phyloP scores from a whole-genome alignment of 2,888 invertebrate genomes.

The Amphipyra tragopoginis region DNA sequence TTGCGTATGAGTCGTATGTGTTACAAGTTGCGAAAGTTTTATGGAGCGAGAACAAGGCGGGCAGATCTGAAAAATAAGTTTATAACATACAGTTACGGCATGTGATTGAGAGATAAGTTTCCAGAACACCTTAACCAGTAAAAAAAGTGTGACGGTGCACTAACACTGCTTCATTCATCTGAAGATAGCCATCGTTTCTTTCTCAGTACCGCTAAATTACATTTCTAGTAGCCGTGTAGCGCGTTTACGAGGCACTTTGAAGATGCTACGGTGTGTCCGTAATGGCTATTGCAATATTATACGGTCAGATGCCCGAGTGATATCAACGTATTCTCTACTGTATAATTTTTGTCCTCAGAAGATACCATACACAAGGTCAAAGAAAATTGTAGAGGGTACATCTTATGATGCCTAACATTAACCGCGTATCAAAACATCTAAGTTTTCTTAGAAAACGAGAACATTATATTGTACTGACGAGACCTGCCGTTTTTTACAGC shows the following conservation, averaged over 20 bases:
- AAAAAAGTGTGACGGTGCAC: conserved; percentile 81
- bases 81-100: conserved; percentile 72
- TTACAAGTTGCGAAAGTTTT: conserved; percentile 76
- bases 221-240: conserved; percentile 87
- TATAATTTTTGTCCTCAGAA: conserved; percentile 83
- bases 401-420: conserved; percentile 77
- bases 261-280: conserved; percentile 85
- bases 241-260: conserved; percentile 88
- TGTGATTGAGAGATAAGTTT: conserved; percentile 82
- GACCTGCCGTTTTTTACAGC: conserved; percentile 65
- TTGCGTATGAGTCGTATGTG: conserved; percentile 60
- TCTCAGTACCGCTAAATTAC: conserved; percentile 89
- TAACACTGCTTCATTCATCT: conserved; percentile 83
- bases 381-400: conserved; percentile 80
- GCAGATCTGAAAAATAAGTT: conserved; percentile 75
- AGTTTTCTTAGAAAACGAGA: conserved; percentile 78
- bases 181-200: conserved; percentile 85
- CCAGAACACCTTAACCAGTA: conserved; percentile 83
- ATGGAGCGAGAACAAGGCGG: conserved; percentile 69
- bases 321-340: conserved; percentile 84
- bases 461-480: conserved; percentile 64
- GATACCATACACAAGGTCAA: conserved; percentile 81
- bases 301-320: conserved; percentile 84
- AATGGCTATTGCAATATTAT: conserved; percentile 88
- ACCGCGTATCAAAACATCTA: conserved; percentile 77